Base-by-base conservation (phyloP, 1,140 invertebrate genomes). In the Zaprionus gabonicus region DNA sequence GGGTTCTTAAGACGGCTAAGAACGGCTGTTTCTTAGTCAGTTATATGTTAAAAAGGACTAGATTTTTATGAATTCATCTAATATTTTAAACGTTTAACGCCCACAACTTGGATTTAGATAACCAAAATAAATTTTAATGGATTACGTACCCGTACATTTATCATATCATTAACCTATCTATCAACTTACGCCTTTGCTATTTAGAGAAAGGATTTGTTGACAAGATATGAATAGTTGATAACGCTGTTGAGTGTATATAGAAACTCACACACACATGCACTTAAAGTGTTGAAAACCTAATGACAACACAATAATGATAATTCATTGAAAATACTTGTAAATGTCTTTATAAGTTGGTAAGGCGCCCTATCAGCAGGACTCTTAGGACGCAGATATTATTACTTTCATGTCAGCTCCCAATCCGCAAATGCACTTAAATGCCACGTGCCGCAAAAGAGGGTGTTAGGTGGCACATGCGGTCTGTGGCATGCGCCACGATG, bases 341-440 rank as follows among this genome's bases (percentile, higher is more conserved):
- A 46, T 46, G 38, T 49, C 53, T 57, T 49, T 41, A 53, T 64
- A 44, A 51, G 17, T 60, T 20, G 23, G 12, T 60, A 36, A 23
- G 25, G 15, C 36, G 36, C n/a, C n/a, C 53, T 55, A 25, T 49
- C 41, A 17, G 15, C 13, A 23, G 13, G 20, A 56, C 10, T 3
- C 13, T 51, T 51, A 63, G 17, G n/a, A 64, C 4, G 51, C 46
- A 51, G 46, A 51, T 51, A 51, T 51, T 60, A 27, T 27, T 60
- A 41, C 58, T 15, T 44, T 44, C 2, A 60, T 60, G 17, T 13
- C 15, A 58, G 31, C 36, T 58, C 67, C 41, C 34, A 59, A 85
- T 70, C 55, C 38, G 60, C 23, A 80, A 86, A 72, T 64, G 72
- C 82, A 86, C 82, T 86, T 86, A 86, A 73, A 36, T 38, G 76